Evolutionary conservation across 2,113 vertebrate genomes (phyloP).

Genomic region (Elaphurus davidianus): DNA sequence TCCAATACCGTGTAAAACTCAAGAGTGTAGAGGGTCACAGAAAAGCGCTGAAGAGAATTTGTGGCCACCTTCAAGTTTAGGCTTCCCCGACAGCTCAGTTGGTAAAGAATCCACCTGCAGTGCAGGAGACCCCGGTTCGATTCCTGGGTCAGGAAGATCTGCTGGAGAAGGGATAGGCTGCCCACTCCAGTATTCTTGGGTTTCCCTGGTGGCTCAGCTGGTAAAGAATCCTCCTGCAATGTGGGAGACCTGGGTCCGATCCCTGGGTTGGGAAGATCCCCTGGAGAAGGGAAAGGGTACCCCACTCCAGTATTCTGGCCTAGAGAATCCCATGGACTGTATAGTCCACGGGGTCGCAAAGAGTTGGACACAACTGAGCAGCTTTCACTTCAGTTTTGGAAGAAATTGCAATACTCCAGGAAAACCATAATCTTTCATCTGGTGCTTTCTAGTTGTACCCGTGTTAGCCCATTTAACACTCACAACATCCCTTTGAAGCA

Average conservation of each 20-base stretch:
- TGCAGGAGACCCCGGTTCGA: neutral
- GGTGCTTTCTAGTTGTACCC: neutral
- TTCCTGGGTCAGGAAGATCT: neutral
- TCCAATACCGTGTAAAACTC: neutral
- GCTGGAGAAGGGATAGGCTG: neutral
- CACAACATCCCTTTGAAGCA: neutral
- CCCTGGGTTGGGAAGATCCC: neutral
- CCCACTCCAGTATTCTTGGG: neutral
- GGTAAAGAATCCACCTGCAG: neutral
- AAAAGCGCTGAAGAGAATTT: neutral
- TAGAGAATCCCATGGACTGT: neutral
- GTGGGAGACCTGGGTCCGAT: neutral
- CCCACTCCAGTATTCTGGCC: neutral
- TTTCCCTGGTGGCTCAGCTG: neutral
- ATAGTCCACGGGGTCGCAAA: rapidly evolving
- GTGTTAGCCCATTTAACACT: too few species aligned
- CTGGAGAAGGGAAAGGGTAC: neutral
- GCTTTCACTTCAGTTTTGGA: neutral
- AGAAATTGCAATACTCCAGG: neutral
- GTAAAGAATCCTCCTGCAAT: neutral
- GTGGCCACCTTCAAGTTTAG: neutral
- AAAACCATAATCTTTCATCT: neutral
- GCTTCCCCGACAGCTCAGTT: neutral
- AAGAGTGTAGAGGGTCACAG: neutral
- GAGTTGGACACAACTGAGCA: neutral